Evolutionary conservation across 1,140 invertebrate species (phyloP), one percentile per base, ranked within the genome.

Genomic region (Drosophila ohnishii): DNA sequence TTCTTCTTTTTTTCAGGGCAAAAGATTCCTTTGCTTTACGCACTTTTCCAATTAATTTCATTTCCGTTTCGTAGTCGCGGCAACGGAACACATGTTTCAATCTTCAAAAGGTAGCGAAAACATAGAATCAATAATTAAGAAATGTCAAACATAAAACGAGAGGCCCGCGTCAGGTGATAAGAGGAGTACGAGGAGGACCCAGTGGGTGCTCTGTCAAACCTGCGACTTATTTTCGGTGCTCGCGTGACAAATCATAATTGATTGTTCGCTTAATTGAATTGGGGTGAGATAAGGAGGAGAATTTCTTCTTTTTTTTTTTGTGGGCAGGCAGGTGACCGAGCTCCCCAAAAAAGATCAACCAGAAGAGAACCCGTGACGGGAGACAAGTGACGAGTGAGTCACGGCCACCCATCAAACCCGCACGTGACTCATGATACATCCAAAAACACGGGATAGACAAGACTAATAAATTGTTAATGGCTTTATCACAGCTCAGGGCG

Each of bases 1-100:
- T n/a, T n/a, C 96, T 93, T 99, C 45, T 25, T 28, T n/a, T 25
- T 98, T 34, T 74, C 65, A 1, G 66, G 50, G 44, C 59, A 56
- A 57, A 57, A 62, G 57, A 40, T 57, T 72, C 28, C 39, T 51
- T 45, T 50, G 32, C 61, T 55, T 62, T 79, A 80, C 84, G 83
- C 84, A 88, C 69, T 84, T 88, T 87, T 87, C 80, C 84, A 87
- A 87, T 87, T 87, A 87, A 87, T 87, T 87, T 87, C 84, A 88
- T 87, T 87, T 87, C 84, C 84, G 84, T 80, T 87, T 80, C 62
- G 67, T 57, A 66, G 72, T 63, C 44, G 47, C 40, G 62, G 53
- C 61, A 37, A 22, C 30, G 48, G 60, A 88, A 87, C 84, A 88
- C 57, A 66, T 89, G 85, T 88, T 88, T 65, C 85, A 88, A 88